Percentiles rank a stretch among this genome's conserved stretches.
Conservation (phyloP, 2,888 invertebrate genomes). For the Calliopum simillimum region DNA sequence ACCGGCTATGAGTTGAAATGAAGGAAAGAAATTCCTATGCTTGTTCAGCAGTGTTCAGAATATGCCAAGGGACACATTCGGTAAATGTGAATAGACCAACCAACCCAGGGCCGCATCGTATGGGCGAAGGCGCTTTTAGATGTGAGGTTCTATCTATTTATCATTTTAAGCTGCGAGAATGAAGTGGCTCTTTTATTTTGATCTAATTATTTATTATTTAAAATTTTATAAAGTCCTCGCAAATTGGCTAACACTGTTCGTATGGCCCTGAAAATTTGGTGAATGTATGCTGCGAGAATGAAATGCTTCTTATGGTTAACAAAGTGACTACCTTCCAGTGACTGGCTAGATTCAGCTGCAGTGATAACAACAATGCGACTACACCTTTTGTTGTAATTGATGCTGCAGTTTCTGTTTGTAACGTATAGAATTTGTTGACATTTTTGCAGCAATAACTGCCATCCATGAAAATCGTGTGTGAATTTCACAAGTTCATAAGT, state of each 20-base stretch:
- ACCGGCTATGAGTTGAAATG: too few relatives aligned
- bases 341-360: conserved; percentile 11
- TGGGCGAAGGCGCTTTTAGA: too few relatives aligned
- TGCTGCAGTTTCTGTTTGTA: not conserved
- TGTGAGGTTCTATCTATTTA: too few relatives aligned
- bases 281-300: not conserved
- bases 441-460: conserved; percentile 16
- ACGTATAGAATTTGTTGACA: conserved; percentile 3
- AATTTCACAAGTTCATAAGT: conserved; percentile 36
- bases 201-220: too few relatives aligned
- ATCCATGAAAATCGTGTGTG: conserved; percentile 48
- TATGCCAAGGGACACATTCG: conserved; percentile 47
- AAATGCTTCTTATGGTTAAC: not conserved
- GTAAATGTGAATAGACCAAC: conserved; percentile 2
- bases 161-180: too few relatives aligned
- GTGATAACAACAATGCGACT: not conserved
- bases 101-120: too few relatives aligned
- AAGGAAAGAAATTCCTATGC: too few relatives aligned
- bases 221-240: too few relatives aligned
- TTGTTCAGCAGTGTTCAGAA: conserved; percentile 37
- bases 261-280: not conserved
- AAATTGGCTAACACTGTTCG: too few relatives aligned
- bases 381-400: not conserved
- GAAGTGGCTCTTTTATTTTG: too few relatives aligned
- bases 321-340: not conserved